Evolutionary conservation across 2,888 invertebrate genomes (phyloP), one percentile per base, ranked within the genome.

Genomic region (Tetheella fluctuosa): DNA sequence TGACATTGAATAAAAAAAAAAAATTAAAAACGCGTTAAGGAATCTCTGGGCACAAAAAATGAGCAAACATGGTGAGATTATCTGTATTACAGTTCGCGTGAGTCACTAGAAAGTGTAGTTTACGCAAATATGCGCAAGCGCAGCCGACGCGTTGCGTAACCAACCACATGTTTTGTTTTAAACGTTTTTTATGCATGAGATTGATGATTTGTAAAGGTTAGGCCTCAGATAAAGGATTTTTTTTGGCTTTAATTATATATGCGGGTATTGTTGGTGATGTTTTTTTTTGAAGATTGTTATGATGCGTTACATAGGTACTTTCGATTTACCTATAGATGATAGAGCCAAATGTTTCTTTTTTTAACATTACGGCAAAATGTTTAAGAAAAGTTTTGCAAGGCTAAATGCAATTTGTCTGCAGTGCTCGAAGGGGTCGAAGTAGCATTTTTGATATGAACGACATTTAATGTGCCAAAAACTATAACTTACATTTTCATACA

Each of bases 91-190:
- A 20, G 48, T 20, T 48, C 4, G 17, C 6, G 48, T 48, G 48
- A 48, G 17, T 48, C 48, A 48, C 20, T 48, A 48, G 48, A 48
- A 48, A 48, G 48, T 48, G 48, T 48, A 48, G 48, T 48, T 48
- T 48, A 48, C 48, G 48, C 48, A 48, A 20, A 48, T 48, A 48
- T 48, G 48, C 48, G 48, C 48, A 48, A 48, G 48, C 48, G 48
- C 48, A 48, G 48, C n/a, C 17, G 48, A 6, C 48, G 17, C 48
- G 48, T 48, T 48, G 48, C 48, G 48, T 48, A 48, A 48, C 48
- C 8, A 20, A 7, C 48, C 20, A 20, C 48, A 48, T 48, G 48
- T 48, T 48, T 20, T 48, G 48, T 48, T 48, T 48, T 20, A n/a
- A n/a, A 17, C 20, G 48, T 48, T 20, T 48, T 48, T 48, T n/a